These are phyloP conservation scores for Speoplatyrhinus poulsoni DNA, from an alignment of 2,113 vertebrate species.

Conservation along the genomic window DNA sequence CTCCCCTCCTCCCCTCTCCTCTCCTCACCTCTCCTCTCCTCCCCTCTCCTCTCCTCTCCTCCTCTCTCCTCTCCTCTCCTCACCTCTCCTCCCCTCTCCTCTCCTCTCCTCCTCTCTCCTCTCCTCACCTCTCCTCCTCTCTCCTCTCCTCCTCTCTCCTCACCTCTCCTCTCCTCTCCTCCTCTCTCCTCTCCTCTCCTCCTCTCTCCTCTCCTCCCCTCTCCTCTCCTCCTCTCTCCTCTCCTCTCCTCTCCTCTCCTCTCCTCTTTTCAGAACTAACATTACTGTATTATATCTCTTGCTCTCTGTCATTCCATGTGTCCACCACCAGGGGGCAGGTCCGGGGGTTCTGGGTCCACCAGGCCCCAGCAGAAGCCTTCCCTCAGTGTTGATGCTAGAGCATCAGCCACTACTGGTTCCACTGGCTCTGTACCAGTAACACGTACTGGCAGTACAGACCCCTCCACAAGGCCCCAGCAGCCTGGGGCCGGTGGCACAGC, in stretches of 20 bases:
- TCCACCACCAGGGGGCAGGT: not conserved
- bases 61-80: not conserved
- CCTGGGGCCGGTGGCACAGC: not conserved
- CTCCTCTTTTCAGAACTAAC: too few species aligned
- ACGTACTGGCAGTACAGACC: not conserved
- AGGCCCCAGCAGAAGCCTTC: constrained; percentile 15
- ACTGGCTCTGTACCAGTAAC: not conserved
- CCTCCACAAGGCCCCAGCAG: constrained; percentile 9
- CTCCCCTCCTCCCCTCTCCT: not conserved
- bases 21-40: too few species aligned
- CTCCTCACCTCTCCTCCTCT: not conserved
- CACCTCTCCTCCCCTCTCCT: not conserved
- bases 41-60: too few species aligned
- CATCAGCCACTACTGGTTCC: not conserved
- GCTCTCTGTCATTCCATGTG: not conserved
- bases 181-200: not conserved
- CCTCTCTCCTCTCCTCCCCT: too few species aligned
- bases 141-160: too few species aligned
- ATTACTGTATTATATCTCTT: not conserved
- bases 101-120: not conserved
- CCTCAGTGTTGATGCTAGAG: not conserved
- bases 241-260: too few species aligned
- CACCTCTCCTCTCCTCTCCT: not conserved
- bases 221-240: too few species aligned
- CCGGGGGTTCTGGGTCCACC: constrained; percentile 32